These are phyloP conservation scores for Alaudala cheleensis DNA, from an alignment of 2,113 vertebrate genomes.

Conservation along the genomic window DNA sequence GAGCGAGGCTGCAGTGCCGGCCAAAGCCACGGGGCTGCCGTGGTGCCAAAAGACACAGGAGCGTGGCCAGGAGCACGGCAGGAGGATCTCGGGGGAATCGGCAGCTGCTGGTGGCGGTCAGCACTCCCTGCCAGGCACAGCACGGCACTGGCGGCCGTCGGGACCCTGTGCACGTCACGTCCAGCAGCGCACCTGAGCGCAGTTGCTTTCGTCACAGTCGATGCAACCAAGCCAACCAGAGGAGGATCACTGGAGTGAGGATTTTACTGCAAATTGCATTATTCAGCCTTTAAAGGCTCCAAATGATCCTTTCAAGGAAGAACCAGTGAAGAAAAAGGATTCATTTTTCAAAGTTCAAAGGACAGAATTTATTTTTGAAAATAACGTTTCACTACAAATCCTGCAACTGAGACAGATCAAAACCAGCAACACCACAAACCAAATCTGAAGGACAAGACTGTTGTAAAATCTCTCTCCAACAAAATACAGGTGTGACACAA, in stretches of 20 bases:
- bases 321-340: neutral
- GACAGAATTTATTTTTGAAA: neutral
- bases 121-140: neutral
- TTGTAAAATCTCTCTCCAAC: neutral
- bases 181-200: fast-evolving
- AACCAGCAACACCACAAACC: neutral
- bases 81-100: neutral
- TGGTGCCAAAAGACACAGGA: slow-evolving; percentile 18
- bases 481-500: neutral
- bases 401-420: neutral
- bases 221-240: neutral
- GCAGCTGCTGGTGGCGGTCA: neutral
- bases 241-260: neutral
- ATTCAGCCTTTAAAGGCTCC: neutral
- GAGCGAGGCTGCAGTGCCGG: neutral
- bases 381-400: neutral
- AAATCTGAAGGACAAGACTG: neutral
- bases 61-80: neutral
- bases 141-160: fast-evolving
- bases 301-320: neutral
- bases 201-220: fast-evolving
- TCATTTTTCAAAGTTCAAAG: neutral
- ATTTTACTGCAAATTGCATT: neutral
- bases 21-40: slow-evolving; percentile 22
- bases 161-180: fast-evolving